phyloP scores from a whole-genome alignment of 2,888 invertebrate species.

The Tridacna crocea region DNA sequence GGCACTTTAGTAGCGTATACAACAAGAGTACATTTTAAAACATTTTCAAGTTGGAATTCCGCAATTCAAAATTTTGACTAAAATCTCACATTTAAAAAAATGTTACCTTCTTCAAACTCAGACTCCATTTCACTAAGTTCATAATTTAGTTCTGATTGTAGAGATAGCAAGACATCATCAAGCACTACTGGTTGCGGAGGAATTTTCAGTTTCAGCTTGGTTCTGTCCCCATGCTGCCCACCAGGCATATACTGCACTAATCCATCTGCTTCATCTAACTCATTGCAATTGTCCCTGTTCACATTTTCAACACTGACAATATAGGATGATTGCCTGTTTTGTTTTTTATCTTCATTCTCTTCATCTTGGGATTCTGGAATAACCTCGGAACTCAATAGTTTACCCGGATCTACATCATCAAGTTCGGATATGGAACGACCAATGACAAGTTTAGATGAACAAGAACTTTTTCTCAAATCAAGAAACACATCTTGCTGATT shows the following conservation, averaged over 20 bases:
- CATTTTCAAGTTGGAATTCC: too few relatives aligned
- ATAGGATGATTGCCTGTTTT: background rate
- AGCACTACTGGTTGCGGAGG: slow-evolving; percentile 43
- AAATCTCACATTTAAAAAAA: too few relatives aligned
- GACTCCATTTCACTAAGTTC: slow-evolving; percentile 68
- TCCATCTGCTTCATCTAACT: slow-evolving; percentile 21
- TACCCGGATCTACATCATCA: background rate
- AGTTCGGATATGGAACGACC: slow-evolving; percentile 4
- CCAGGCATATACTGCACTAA: background rate
- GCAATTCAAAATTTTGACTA: too few relatives aligned
- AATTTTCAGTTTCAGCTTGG: slow-evolving; percentile 63
- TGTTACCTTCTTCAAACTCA: slow-evolving; percentile 69
- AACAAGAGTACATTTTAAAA: too few relatives aligned
- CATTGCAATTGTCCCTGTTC: background rate
- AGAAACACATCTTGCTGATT: slow-evolving; percentile 39
- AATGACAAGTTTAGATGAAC: background rate
- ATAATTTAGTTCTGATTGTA: slow-evolving; percentile 66
- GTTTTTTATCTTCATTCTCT: background rate
- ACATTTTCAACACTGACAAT: too few relatives aligned
- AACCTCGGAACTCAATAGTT: background rate
- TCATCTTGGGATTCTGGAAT: slow-evolving; percentile 19
- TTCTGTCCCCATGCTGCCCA: slow-evolving; percentile 47
- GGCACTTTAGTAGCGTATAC: too few relatives aligned
- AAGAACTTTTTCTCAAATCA: slow-evolving; percentile 41
- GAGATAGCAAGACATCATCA: slow-evolving; percentile 56